A percentile compares a stretch with the other conserved stretches of the same genome.
Conservation (phyloP, 2,797 vertebrate genomes). For the Chelonia mydas region DNA sequence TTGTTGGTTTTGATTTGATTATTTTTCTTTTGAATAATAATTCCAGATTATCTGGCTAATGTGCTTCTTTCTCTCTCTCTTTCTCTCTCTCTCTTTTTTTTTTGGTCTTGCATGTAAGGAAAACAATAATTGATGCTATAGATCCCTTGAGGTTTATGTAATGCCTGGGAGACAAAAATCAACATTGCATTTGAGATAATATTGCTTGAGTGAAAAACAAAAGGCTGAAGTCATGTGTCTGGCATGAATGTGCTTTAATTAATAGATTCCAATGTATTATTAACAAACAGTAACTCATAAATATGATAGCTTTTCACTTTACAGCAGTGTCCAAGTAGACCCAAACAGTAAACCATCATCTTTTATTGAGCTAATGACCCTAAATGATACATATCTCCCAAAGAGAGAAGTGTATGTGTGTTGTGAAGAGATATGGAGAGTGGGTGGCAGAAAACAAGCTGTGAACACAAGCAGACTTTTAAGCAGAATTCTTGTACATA, state of each 20-base stretch:
- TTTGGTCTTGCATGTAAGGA: constrained; percentile 35
- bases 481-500: constrained; percentile 46
- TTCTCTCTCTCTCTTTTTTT: background rate
- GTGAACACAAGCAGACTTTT: constrained; percentile 77
- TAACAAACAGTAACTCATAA: constrained; percentile 80
- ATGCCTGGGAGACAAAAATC: constrained; percentile 38
- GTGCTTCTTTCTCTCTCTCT: background rate
- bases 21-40: constrained; percentile 62
- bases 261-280: constrained; percentile 78
- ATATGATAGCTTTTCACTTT: constrained; percentile 82
- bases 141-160: constrained; percentile 47
- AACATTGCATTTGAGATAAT: constrained; percentile 62
- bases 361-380: constrained; percentile 56
- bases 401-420: constrained; percentile 54
- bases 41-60: constrained; percentile 41
- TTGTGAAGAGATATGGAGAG: constrained; percentile 17
- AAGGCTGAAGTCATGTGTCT: constrained; percentile 72
- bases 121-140: constrained; percentile 63
- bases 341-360: constrained; percentile 58
- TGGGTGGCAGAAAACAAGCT: constrained; percentile 78
- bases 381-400: constrained; percentile 66
- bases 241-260: constrained; percentile 75
- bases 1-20: constrained; percentile 51
- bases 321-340: constrained; percentile 74
- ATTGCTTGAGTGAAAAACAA: constrained; percentile 61